Base-by-base conservation (phyloP, 2,797 vertebrate genomes). In the Sebastes steindachneri region DNA sequence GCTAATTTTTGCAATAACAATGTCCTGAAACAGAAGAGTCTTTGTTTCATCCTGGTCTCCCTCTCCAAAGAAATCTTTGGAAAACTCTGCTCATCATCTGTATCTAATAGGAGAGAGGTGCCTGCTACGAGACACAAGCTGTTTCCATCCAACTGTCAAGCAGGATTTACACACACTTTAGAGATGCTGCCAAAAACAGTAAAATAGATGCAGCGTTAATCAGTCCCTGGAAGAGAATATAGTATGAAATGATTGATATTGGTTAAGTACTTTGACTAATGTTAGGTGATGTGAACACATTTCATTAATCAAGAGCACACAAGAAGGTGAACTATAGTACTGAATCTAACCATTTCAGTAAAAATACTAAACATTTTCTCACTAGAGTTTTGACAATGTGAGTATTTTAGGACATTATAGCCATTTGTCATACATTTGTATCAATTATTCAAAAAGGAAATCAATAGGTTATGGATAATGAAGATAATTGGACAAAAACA, bases 91-190 rank as follows among this genome's bases (percentile, higher is more conserved):
- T 86, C 72, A 88, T 91, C 88, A 87, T 90, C 81, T 85, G 87
- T 87, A 73, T 85, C 80, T 83, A 84, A 90, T 86, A 76, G 77
- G 80, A 87, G 80, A 87, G 82, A 85, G 62, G 65, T 79, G 67
- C 62, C 65, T 86, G 77, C 78, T 65, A 37, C 68, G 75, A 93
- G 82, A 89, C 87, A 74, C 88, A 80, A 80, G 76, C 78, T 86
- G 79, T 88, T 91, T 90, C 80, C 79, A 88, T 85, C 76, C 83
- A 87, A 85, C 83, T 89, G 88, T 91, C 89, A 75, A 59, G 64
- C 53, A 79, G 37, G 81, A 90, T 87, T 92, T 90, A 84, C 65
- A 83, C 86, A 79, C 75, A 78, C 85, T 83, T 83, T 77, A 57
- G 59, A 81, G 53, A 79, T 28, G 19, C 75, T 86, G 84, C 86